Base-by-base conservation (phyloP, 1,140 invertebrate genomes). In the Alviniconcha marisindica region DNA sequence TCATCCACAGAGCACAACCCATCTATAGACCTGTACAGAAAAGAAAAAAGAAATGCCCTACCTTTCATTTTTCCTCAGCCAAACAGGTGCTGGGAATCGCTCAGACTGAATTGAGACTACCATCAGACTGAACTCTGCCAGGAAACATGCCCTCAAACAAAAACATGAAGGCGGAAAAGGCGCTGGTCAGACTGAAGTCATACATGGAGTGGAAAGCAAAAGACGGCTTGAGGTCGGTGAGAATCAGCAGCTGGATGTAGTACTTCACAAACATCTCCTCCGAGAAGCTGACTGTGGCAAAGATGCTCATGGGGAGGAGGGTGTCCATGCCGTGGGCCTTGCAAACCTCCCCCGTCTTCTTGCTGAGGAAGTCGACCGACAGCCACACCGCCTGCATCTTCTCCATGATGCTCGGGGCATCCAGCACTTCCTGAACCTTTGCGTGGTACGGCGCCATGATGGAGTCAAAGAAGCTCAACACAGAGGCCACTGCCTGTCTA, bases 121-220 rank as follows among this genome's bases (percentile, higher is more conserved):
- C n/a, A n/a, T n/a, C n/a, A n/a, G n/a, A n/a, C n/a, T n/a, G n/a
- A n/a, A n/a, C n/a, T n/a, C n/a, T n/a, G n/a, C 44, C 44, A 48
- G 44, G 18, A 48, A 71, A 71, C 2, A 21, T 71, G 36, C 33
- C 69, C 73, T 80, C 56, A 31, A 80, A 80, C 31, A 80, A 60
- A 40, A 40, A 80, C 56, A 80, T 40, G 56, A 66, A 80, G 21
- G 78, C n/a, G 3, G 78, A 40, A 10, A 60, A 40, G 21, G 56
- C 78, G 60, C 28, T 80, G 36, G 60, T 80, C 21, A 80, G 78
- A 24, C 78, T 80, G 60, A 80, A 80, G 78, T 80, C 78, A 40
- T 80, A 80, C 38, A 80, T 80, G 78, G 78, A 80, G 31, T 80
- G 78, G n/a, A 80, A 24, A 36, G 28, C 54, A 36, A 80, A 80